These are phyloP conservation scores for Melopsittacus undulatus DNA, from an alignment of 2,797 vertebrate genomes.

Conservation along the genomic window DNA sequence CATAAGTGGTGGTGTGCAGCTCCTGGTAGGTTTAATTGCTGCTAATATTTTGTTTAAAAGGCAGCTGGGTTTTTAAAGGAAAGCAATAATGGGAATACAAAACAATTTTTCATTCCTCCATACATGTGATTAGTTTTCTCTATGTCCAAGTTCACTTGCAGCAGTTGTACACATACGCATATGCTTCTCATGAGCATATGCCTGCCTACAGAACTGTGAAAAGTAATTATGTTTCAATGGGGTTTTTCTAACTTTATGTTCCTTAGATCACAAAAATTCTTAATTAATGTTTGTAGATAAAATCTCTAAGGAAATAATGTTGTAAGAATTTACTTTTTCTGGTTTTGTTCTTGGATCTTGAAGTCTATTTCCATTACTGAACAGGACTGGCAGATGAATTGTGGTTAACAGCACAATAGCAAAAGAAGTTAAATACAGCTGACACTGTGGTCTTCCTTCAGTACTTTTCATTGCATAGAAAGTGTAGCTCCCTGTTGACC, in stretches of 20 bases:
- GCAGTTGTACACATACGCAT: neutral
- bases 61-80: neutral
- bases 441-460: neutral
- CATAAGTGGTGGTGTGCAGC: neutral
- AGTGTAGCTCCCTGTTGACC: neutral
- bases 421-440: neutral
- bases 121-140: neutral
- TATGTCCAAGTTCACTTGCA: neutral
- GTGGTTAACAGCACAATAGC: neutral
- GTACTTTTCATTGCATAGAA: neutral
- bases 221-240: conserved; percentile 4
- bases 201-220: neutral
- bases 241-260: neutral
- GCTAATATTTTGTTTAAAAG: neutral
- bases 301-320: neutral
- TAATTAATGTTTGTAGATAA: conserved; percentile 27
- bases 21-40: neutral
- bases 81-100: neutral
- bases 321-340: neutral
- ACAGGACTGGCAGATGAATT: neutral
- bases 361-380: neutral
- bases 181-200: neutral
- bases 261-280: neutral
- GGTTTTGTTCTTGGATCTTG: conserved; percentile 18
- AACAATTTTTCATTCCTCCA: neutral